Evolutionary conservation across 2,888 invertebrate genomes (phyloP).

Genomic region (Platycheirus rosarum): DNA sequence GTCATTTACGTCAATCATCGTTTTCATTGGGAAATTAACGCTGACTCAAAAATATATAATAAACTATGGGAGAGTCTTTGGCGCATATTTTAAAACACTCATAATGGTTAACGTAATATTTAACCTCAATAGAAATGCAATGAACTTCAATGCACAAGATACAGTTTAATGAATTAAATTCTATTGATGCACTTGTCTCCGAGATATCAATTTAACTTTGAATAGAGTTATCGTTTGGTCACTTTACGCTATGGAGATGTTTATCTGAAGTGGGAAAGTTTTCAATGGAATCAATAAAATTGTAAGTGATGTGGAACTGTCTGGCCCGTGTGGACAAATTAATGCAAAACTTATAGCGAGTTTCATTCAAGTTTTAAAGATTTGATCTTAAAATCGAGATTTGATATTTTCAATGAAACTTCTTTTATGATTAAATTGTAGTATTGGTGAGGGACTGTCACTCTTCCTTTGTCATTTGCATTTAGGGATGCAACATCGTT

Average conservation of each 20-base stretch:
- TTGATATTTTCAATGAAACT: too few species aligned
- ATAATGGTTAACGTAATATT: conserved; percentile 48
- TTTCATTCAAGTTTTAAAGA: too few species aligned
- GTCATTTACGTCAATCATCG: conserved; percentile 44
- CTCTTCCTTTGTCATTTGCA: too few species aligned
- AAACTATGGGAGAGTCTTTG: neutral
- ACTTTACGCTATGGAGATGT: neutral
- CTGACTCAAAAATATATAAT: conserved; percentile 18
- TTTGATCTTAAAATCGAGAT: too few species aligned
- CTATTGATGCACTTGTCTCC: conserved; percentile 25
- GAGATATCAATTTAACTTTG: conserved; percentile 18
- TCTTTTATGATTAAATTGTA: too few species aligned
- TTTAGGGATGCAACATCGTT: too few species aligned
- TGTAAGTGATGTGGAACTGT: neutral
- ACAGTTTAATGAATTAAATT: conserved; percentile 49
- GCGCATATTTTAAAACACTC: neutral
- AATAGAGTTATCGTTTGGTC: conserved; percentile 6
- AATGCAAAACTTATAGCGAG: too few species aligned
- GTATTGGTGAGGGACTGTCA: too few species aligned
- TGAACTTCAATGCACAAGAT: conserved; percentile 46
- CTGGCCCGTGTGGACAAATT: neutral
- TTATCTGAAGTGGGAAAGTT: neutral
- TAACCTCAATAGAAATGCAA: conserved; percentile 60
- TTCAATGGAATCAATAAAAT: neutral
- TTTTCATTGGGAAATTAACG: neutral